These are phyloP conservation scores for Entomobrya proxima DNA, from an alignment of 2,888 invertebrate genomes.

Conservation along the genomic window DNA sequence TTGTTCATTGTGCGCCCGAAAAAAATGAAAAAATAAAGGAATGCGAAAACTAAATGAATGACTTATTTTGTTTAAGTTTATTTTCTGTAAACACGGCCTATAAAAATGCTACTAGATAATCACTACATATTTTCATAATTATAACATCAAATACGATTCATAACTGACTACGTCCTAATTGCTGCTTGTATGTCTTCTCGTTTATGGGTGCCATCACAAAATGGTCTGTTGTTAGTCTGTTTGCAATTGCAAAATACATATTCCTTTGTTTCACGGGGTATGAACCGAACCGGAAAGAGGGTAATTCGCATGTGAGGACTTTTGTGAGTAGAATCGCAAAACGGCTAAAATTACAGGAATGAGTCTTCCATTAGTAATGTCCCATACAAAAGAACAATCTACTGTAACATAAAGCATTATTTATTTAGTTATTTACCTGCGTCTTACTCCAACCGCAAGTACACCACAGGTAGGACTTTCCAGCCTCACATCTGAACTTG, in stretches of 20 bases:
- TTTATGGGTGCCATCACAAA: constrained; percentile 97
- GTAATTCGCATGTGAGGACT: constrained; percentile 85
- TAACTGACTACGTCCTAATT: constrained; percentile 51
- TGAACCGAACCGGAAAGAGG: constrained; percentile 88
- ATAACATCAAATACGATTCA: not conserved
- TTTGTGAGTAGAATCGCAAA: constrained; percentile 96
- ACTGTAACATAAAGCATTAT: not conserved
- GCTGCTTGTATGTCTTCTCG: constrained; percentile 82
- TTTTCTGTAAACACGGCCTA: not conserved
- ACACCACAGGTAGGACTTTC: constrained; percentile 93
- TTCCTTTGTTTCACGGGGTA: constrained; percentile 90
- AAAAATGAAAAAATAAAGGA: constrained; percentile 17
- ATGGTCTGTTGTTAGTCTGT: constrained; percentile 93
- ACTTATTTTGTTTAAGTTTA: not conserved
- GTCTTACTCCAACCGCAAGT: constrained; percentile 91
- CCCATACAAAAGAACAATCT: constrained; percentile 17
- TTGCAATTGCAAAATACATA: constrained; percentile 99
- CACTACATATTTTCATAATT: not conserved
- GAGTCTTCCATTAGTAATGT: not conserved
- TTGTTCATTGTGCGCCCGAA: not conserved
- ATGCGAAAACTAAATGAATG: not conserved
- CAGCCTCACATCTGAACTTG: constrained; percentile 84
- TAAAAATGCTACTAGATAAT: not conserved
- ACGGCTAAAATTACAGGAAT: constrained; percentile 81
- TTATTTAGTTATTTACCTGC: constrained; percentile 79